Base-by-base conservation (phyloP, 2,797 vertebrate genomes). In the Pyrocephalus nanus region DNA sequence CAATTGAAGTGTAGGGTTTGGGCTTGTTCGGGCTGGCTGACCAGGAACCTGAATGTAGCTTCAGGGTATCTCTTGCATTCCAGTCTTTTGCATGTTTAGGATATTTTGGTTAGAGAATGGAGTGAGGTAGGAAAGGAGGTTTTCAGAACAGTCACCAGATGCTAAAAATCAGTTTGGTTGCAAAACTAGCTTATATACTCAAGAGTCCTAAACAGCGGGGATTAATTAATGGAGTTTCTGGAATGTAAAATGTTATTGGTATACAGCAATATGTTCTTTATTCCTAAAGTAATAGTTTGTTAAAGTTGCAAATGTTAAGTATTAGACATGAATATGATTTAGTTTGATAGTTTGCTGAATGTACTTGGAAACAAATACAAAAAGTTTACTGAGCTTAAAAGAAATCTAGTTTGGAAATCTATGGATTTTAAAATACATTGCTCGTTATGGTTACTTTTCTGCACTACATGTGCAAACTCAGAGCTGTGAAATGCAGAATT, bases 391-490 rank as follows among this genome's bases (percentile, higher is more conserved):
- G 27, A 73, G 9, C 38, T 38, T 60, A 64, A 66, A 89, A 76
- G 23, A 38, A 67, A 4, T 54, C 27, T 77, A 27, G 23, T 82
- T 83, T 43, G 36, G 25, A 32, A 91, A 74, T 57, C 48, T 3
- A 9, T 23, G 7, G 38, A 50, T 87, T 84, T 48, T 79, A 34
- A 86, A 90, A 32, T 51, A 36, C 7, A 18, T 51, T 23, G 8
- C 15, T 47, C 3, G 4, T 51, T 81, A 26, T 40, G 9, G 12
- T 62, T 86, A 1, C 16, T 65, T 17, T 45, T 93, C 51, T 48
- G 8, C n/a, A 32, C 21, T 76, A 8, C 21, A 6, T 0, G 0
- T 83, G 27, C 25, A 66, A 66, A 61, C 15, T 60, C 23, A 45
- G 54, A 91, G 25, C 50, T 82, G 21, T 67, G 51, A 91, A 88